A percentile compares a stretch with the other conserved stretches of the same genome.
Conservation (phyloP, 2,888 invertebrate species). For the Ctenicera cuprea region DNA sequence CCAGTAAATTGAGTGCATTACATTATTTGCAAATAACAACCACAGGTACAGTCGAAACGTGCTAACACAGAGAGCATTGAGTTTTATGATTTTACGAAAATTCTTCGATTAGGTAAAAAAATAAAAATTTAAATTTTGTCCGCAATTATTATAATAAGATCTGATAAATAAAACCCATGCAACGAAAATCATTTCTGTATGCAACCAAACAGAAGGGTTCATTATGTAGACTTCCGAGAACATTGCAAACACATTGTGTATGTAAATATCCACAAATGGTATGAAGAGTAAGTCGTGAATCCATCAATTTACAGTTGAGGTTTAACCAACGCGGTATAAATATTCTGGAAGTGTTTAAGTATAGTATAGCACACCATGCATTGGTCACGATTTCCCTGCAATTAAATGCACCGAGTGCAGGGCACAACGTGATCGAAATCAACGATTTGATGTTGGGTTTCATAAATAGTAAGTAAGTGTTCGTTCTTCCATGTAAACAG, state of each 20-base stretch:
- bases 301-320: conserved; percentile 41
- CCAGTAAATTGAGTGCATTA: conserved; percentile 29
- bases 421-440: conserved; percentile 49
- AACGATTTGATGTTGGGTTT: conserved; percentile 21
- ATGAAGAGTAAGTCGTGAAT: conserved; percentile 27
- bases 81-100: too few relatives aligned
- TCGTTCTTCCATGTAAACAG: conserved; percentile 28
- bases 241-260: not conserved
- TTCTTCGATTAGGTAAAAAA: too few relatives aligned
- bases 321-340: conserved; percentile 42
- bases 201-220: not conserved
- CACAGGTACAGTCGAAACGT: not conserved
- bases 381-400: conserved; percentile 47
- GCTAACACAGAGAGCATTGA: not conserved
- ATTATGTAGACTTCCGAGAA: not conserved
- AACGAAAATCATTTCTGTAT: not conserved
- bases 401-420: conserved; percentile 49
- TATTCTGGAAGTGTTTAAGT: conserved; percentile 49
- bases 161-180: not conserved
- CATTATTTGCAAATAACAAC: conserved; percentile 36
- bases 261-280: conserved; percentile 18
- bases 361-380: conserved; percentile 36
- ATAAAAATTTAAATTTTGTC: too few relatives aligned
- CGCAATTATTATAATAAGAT: not conserved
- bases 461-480: conserved; percentile 32